A percentile compares a stretch with the other conserved stretches of the same genome.
These are phyloP conservation scores for Puntigrus tetrazona DNA, from an alignment of 2,113 vertebrate genomes.

Conservation along the genomic window DNA sequence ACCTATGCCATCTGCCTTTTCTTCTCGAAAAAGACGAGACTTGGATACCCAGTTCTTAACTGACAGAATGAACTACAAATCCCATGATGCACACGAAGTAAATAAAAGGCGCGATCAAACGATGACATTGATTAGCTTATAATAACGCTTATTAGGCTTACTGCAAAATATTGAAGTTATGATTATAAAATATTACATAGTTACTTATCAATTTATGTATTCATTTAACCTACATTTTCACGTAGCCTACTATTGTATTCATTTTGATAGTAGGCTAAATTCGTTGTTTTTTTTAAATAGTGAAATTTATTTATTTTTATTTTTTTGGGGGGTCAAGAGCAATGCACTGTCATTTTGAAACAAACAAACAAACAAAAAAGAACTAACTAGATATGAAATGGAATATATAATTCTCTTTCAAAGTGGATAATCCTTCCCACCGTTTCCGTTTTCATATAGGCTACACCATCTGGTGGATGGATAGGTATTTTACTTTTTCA, in stretches of 20 bases:
- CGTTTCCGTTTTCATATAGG: neutral
- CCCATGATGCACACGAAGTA: no score
- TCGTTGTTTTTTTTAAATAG: no score
- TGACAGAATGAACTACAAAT: neutral
- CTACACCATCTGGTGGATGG: neutral
- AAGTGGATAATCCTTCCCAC: neutral
- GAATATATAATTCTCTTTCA: neutral
- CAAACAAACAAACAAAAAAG: no score
- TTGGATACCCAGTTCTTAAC: no score
- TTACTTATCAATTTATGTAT: neutral
- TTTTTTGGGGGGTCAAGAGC: no score
- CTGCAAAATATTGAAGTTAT: neutral
- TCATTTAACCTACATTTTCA: no score
- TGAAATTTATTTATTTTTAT: neutral
- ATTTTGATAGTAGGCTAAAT: no score
- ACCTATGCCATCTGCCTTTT: neutral
- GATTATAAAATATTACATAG: neutral
- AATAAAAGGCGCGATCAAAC: no score
- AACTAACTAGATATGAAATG: neutral
- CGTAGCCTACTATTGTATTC: neutral
- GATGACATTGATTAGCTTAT: no score
- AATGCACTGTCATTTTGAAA: no score
- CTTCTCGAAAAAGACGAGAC: neutral
- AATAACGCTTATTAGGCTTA: no score
- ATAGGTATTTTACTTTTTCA: neutral